Evolutionary conservation across 2,113 vertebrate genomes (phyloP).

Genomic region (Brachyhypopomus gauderio): DNA sequence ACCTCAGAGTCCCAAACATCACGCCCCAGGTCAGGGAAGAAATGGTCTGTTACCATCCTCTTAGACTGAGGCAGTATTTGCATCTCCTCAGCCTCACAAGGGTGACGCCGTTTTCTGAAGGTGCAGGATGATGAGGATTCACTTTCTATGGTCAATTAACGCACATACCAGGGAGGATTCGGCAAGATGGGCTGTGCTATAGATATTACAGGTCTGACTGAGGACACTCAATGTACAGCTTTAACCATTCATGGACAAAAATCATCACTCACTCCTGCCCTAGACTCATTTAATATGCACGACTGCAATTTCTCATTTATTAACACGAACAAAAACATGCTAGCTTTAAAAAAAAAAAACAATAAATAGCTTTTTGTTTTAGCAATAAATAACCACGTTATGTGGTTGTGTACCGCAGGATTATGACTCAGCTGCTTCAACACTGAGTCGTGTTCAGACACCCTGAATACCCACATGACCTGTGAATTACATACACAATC

Average conservation of each 20-base stretch:
- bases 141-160: neutral
- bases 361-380: neutral
- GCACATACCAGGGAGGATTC: neutral
- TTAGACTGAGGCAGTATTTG: slow-evolving; percentile 85
- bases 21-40: slow-evolving; percentile 76
- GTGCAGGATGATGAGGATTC: neutral
- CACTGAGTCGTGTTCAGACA: neutral
- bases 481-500: neutral
- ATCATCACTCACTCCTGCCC: neutral
- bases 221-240: neutral
- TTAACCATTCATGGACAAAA: neutral
- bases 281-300: neutral
- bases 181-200: neutral
- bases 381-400: slow-evolving; percentile 19
- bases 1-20: slow-evolving; percentile 96
- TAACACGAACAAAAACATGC: too few species aligned
- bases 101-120: slow-evolving; percentile 87
- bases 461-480: neutral
- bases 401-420: slow-evolving; percentile 26
- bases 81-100: slow-evolving; percentile 82
- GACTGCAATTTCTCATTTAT: neutral
- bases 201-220: neutral
- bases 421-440: slow-evolving; percentile 40
- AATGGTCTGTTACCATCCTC: slow-evolving; percentile 77
- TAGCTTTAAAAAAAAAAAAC: too few species aligned